These are phyloP conservation scores for Brachyhypopomus occidentalis DNA, from an alignment of 2,113 vertebrate species.

Conservation along the genomic window DNA sequence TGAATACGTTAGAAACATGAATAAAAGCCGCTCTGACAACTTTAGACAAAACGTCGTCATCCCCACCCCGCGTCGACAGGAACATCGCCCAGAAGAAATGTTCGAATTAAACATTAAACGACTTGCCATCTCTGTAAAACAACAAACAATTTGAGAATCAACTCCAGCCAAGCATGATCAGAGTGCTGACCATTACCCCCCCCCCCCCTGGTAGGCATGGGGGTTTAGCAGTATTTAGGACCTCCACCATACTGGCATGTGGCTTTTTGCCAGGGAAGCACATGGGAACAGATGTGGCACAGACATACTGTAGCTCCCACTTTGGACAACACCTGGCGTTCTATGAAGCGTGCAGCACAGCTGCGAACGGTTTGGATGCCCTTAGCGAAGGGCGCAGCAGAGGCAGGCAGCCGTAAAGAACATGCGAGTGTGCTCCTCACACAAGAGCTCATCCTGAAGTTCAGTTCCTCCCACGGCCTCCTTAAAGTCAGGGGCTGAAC, in stretches of 20 bases:
- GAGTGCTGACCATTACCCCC: not conserved
- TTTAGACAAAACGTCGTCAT: not conserved
- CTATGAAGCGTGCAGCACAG: slow-evolving; percentile 16
- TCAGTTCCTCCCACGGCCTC: not conserved
- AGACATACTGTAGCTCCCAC: slow-evolving; percentile 3
- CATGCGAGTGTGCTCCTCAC: not conserved
- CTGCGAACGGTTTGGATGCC: slow-evolving; percentile 35
- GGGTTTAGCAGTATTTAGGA: not conserved
- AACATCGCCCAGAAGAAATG: too few species aligned
- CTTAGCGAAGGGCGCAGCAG: slow-evolving; percentile 14
- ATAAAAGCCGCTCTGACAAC: not conserved
- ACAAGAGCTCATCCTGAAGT: not conserved
- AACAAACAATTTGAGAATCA: not conserved
- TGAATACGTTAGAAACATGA: not conserved
- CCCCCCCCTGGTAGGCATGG: not conserved
- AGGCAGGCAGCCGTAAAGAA: not conserved
- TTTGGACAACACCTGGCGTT: slow-evolving; percentile 53
- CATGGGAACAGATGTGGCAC: slow-evolving; percentile 40
- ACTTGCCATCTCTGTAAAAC: not conserved
- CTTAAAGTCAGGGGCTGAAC: not conserved
- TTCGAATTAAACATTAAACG: too few species aligned
- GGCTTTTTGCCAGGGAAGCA: slow-evolving; percentile 15
- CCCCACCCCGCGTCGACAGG: too few species aligned
- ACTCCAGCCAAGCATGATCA: not conserved
- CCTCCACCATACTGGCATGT: slow-evolving; percentile 1